Evolutionary conservation across 2,797 vertebrate species (phyloP).

Genomic region (Chloroceryle amazona): DNA sequence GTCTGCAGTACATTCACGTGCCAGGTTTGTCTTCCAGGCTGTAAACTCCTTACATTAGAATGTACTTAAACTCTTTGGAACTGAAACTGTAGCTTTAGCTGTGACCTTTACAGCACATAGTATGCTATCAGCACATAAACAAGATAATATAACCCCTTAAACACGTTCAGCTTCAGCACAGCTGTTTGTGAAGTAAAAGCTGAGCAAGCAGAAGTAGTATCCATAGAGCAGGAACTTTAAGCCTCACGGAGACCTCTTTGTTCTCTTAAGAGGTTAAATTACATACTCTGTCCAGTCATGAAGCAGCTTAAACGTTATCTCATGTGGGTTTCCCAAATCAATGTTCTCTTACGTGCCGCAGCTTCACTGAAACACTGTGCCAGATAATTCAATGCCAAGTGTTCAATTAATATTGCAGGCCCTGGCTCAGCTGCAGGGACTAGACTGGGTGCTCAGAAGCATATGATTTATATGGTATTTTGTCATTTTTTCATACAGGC

Average conservation of each 20-base stretch:
- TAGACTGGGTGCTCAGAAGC: background rate
- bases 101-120: constrained; percentile 24
- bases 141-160: background rate
- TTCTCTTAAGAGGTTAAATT: constrained; percentile 48
- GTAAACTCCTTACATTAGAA: background rate
- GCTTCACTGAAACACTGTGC: background rate
- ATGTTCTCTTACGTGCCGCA: background rate
- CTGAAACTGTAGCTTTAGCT: constrained; percentile 13
- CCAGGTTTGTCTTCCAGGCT: background rate
- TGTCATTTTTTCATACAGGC: background rate
- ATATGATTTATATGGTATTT: background rate
- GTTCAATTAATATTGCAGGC: background rate
- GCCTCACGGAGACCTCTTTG: background rate
- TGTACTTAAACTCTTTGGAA: background rate
- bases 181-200: constrained; percentile 27
- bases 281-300: constrained; percentile 6
- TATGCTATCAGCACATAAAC: background rate
- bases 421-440: background rate
- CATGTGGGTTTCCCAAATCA: constrained; percentile 7
- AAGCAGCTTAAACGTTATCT: constrained; percentile 13
- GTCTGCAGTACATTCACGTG: background rate
- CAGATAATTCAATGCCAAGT: background rate
- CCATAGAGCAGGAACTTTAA: background rate
- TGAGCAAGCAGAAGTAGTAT: constrained; percentile 35
- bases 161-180: background rate